Conservation (phyloP, 2,888 invertebrate species). For the Tetragnatha montana region DNA sequence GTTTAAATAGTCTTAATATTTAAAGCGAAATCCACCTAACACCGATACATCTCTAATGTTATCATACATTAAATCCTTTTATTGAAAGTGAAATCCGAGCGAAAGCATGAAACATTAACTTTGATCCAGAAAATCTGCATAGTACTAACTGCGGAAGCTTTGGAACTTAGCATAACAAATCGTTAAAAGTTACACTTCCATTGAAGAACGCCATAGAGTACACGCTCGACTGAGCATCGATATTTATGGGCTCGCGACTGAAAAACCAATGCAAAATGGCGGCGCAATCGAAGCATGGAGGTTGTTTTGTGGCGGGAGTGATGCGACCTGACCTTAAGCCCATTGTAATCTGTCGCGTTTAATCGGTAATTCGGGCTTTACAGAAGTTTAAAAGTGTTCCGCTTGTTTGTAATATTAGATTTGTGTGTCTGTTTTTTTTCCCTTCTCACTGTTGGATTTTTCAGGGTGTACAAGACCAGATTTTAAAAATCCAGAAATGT, state of each 20-base stretch:
- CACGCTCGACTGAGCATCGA: conserved; percentile 19
- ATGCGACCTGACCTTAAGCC: conserved; percentile 33
- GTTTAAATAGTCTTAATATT: too few species aligned
- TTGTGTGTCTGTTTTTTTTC: not conserved
- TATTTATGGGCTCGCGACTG: conserved; percentile 30
- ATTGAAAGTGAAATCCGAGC: too few species aligned
- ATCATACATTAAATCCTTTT: too few species aligned
- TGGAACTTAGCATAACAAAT: too few species aligned
- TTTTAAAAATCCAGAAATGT: not conserved
- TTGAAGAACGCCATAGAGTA: not conserved
- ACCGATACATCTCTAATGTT: too few species aligned
- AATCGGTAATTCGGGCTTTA: conserved; percentile 29
- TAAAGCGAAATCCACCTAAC: too few species aligned
- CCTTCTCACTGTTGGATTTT: not conserved
- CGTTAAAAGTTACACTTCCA: not conserved
- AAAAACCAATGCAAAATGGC: conserved; percentile 3
- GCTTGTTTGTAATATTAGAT: conserved; percentile 6
- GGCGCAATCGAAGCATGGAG: conserved; percentile 17
- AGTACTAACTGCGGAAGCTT: too few species aligned
- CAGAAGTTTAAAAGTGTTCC: conserved; percentile 10
- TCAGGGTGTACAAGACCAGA: not conserved
- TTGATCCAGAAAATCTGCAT: too few species aligned
- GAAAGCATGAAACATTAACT: too few species aligned
- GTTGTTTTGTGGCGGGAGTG: not conserved
- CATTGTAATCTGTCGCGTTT: conserved; percentile 25